Conservation (phyloP, 2,888 invertebrate species). For the Dugesia japonica region DNA sequence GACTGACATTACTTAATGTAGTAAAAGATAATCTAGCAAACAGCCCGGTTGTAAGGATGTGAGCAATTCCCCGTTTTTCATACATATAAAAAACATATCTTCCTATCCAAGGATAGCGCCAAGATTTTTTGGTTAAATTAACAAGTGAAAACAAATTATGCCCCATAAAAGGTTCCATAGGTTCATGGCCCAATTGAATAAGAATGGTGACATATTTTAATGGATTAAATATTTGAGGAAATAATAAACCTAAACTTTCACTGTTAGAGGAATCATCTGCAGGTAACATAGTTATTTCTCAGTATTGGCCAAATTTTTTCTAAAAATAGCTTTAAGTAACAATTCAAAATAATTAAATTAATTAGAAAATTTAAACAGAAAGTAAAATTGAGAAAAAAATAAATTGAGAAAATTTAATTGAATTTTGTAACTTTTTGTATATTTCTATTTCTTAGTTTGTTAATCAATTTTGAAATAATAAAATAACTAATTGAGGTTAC, state of each 20-base stretch:
- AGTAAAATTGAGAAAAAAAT: too few species aligned
- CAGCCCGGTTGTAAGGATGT: constrained; percentile 23
- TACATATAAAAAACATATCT: constrained; percentile 20
- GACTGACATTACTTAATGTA: background rate
- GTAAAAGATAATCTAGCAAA: background rate
- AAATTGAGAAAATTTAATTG: too few species aligned
- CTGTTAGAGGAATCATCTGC: background rate
- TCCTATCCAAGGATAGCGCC: constrained; percentile 24
- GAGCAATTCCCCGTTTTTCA: background rate
- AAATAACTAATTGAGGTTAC: too few species aligned
- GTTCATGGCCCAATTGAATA: constrained; percentile 27
- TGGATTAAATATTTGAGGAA: constrained; percentile 15
- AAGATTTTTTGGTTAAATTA: background rate
- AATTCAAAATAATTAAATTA: too few species aligned
- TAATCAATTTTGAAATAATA: too few species aligned
- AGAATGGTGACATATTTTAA: constrained; percentile 3
- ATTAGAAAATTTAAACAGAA: too few species aligned
- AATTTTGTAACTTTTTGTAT: too few species aligned
- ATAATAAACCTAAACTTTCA: background rate
- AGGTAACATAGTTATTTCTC: background rate
- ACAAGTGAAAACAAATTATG: constrained; percentile 23
- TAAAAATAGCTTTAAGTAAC: too few species aligned
- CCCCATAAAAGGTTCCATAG: background rate
- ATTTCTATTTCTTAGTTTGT: too few species aligned
- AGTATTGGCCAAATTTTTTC: too few species aligned